Evolutionary conservation across 2,113 vertebrate species (phyloP).

Genomic region (Poecilia latipinna): DNA sequence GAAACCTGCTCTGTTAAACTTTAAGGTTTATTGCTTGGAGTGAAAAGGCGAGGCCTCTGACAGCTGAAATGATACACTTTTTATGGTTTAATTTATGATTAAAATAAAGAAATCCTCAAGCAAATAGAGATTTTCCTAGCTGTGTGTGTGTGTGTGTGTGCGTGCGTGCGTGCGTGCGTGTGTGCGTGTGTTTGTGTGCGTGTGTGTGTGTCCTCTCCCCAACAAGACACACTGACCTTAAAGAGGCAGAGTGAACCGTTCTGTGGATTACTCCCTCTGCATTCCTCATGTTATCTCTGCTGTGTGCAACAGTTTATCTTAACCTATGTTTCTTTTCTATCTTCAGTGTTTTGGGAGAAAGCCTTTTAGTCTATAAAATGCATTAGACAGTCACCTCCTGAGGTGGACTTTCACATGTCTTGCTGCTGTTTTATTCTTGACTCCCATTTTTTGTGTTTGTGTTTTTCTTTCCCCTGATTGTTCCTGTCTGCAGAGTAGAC

Average conservation of each 20-base stretch:
- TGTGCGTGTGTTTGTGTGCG: background rate
- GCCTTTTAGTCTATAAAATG: background rate
- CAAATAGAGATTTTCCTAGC: background rate
- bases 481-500: slow-evolving; percentile 51
- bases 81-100: background rate
- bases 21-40: slow-evolving; percentile 23
- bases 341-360: background rate
- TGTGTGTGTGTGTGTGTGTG: no score
- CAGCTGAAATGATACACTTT: background rate
- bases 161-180: background rate
- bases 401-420: slow-evolving; percentile 59
- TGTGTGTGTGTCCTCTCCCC: background rate
- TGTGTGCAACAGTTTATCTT: slow-evolving; percentile 2
- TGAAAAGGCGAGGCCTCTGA: background rate
- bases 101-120: background rate
- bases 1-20: slow-evolving; percentile 25
- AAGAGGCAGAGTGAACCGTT: slow-evolving; percentile 6
- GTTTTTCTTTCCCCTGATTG: background rate
- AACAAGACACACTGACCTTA: slow-evolving; percentile 27
- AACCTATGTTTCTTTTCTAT: background rate
- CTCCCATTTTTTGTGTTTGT: background rate
- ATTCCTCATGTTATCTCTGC: slow-evolving; percentile 51
- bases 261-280: slow-evolving; percentile 38
- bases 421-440: slow-evolving; percentile 27
- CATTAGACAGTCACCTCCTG: slow-evolving; percentile 26